A percentile compares a stretch with the other conserved stretches of the same genome.
phyloP scores from a whole-genome alignment of 2,888 invertebrate genomes.

The Cylindroiulus punctatus region DNA sequence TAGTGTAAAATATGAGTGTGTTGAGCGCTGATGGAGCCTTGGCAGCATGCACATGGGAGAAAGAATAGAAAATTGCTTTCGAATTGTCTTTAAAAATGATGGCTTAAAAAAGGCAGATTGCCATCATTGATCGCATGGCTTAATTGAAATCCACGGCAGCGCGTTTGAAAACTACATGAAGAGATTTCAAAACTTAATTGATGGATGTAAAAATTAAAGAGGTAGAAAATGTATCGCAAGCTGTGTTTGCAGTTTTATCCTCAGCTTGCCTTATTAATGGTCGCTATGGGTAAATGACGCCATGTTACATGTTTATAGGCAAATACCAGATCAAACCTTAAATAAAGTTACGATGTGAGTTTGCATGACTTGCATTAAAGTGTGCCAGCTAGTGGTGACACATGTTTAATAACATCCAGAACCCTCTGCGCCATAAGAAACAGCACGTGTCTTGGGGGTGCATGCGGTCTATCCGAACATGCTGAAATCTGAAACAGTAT shows the following conservation, averaged over 20 bases:
- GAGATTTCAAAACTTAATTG: constrained; percentile 25
- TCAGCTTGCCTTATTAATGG: too few species aligned
- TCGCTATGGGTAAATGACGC: too few species aligned
- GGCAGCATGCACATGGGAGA: background rate
- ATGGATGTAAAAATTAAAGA: background rate
- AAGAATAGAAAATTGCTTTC: background rate
- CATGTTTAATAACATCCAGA: too few species aligned
- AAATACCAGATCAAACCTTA: too few species aligned
- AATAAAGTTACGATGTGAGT: too few species aligned
- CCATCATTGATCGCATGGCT: constrained; percentile 14
- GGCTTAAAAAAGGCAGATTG: constrained; percentile 16
- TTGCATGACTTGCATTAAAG: too few species aligned
- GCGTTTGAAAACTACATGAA: background rate
- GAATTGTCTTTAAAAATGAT: constrained; percentile 4
- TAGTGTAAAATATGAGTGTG: background rate
- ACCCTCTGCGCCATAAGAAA: too few species aligned
- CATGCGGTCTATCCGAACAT: too few species aligned
- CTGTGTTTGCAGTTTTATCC: background rate
- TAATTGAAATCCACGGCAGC: background rate
- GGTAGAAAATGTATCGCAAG: background rate
- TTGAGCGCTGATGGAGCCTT: background rate
- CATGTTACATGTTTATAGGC: too few species aligned
- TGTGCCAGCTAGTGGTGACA: too few species aligned
- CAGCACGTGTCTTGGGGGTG: too few species aligned
- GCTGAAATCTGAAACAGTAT: too few species aligned